These are phyloP conservation scores for Solea senegalensis DNA, from an alignment of 2,113 vertebrate genomes.

Conservation along the genomic window DNA sequence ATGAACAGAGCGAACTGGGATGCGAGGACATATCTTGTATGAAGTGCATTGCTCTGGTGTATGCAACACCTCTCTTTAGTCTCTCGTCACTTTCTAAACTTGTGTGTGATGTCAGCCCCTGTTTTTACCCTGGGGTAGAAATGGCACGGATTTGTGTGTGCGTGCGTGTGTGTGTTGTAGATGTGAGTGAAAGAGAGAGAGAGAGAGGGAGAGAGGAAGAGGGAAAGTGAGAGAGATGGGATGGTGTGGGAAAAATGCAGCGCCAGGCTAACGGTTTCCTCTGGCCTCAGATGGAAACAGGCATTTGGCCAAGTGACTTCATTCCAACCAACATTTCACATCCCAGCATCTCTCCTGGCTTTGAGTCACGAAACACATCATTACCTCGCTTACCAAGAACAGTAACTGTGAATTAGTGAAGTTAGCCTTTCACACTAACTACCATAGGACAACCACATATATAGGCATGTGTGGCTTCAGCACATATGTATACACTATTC, in stretches of 20 bases:
- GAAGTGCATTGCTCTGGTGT: slow-evolving; percentile 47
- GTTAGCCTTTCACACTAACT: slow-evolving; percentile 23
- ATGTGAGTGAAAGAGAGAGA: not conserved
- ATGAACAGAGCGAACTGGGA: slow-evolving; percentile 11
- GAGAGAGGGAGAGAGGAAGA: slow-evolving; percentile 8
- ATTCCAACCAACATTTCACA: slow-evolving; percentile 73
- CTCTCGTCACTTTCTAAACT: slow-evolving; percentile 60
- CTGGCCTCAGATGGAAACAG: slow-evolving; percentile 82
- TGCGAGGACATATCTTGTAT: slow-evolving; percentile 14
- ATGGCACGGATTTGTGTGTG: slow-evolving; percentile 25
- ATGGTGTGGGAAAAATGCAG: slow-evolving; percentile 67
- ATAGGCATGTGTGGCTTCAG: not conserved
- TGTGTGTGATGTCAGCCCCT: slow-evolving; percentile 55
- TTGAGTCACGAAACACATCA: slow-evolving; percentile 62
- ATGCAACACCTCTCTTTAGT: slow-evolving; percentile 50
- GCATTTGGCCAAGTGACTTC: slow-evolving; percentile 85
- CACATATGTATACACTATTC: no score
- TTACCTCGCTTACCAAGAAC: slow-evolving; percentile 44
- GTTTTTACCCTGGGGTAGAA: slow-evolving; percentile 27
- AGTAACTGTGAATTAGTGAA: slow-evolving; percentile 38
- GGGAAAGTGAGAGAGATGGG: slow-evolving; percentile 33
- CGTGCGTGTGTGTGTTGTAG: slow-evolving; percentile 3
- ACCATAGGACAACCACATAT: not conserved
- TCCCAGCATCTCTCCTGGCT: slow-evolving; percentile 64
- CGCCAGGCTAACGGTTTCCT: slow-evolving; percentile 66